Base-by-base conservation (phyloP, 2,797 vertebrate species). In the Anguilla marmorata region DNA sequence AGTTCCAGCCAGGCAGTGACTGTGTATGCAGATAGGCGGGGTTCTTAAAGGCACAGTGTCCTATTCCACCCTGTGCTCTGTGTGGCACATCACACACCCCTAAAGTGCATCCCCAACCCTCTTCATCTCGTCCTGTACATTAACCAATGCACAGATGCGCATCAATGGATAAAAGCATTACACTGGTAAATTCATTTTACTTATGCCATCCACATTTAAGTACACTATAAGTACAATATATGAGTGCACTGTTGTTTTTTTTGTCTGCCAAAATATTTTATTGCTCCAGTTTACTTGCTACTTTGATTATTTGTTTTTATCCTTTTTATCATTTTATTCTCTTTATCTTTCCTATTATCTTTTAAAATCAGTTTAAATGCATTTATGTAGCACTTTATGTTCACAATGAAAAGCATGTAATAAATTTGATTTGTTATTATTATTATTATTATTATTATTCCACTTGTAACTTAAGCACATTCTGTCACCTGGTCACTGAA, bases 31-130 rank as follows among this genome's bases (percentile, higher is more conserved):
- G 0, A n/a, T 50, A 30, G 48, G 79, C 27, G 52, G 58, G 24
- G 24, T 8, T 48, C 76, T 87, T 82, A 87, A 84, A 54, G 86
- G 45, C 24, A 54, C 76, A 83, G 72, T 19, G 52, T 58, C 84
- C 24, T 58, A 5, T 56, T 30, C 12, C 6, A 8, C 7, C 1
- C 11, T 80, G 0, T 16, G 41, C 19, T 80, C 76, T 48, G 76
- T 80, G n/a, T 30, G 3, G 8, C 3, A 19, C 74, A 76, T 76
- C 33, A 8, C 74, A 69, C 69, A 19, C 1, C 33, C 11, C 21
- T 50, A 24, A 8, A 50, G 24, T 50, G 30, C n/a, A 72, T 2
- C n/a, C 69, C 69, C 69, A 72, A 14, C 30, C 69, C 27, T 33
- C 69, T 72, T 14, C 69, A 2, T 72, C 9, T 2, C 69, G 1